Conservation (phyloP, 1,140 invertebrate species). For the Meloidogyne hapla region DNA sequence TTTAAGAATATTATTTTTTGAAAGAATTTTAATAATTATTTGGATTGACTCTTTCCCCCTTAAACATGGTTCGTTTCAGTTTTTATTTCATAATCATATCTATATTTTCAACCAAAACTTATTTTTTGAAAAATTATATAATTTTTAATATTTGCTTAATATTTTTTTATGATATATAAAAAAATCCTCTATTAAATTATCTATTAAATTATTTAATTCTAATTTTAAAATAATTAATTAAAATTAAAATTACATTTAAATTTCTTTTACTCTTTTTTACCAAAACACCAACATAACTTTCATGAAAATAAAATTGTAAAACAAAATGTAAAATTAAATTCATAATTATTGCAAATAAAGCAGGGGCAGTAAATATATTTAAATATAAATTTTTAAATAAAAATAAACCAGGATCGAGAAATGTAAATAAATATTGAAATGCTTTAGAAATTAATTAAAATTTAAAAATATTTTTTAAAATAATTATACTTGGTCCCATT, state of each 20-base stretch:
- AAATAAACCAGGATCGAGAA: slow-evolving; percentile 54
- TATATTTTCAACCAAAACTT: no score
- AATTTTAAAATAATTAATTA: no score
- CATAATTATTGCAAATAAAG: slow-evolving; percentile 28
- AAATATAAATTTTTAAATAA: slow-evolving; percentile 13
- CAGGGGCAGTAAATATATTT: slow-evolving; percentile 31
- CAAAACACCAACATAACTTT: slow-evolving; percentile 32
- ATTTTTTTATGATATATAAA: no score
- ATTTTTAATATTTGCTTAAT: no score
- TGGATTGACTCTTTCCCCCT: no score
- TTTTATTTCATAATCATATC: no score
- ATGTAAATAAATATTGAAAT: slow-evolving; percentile 59
- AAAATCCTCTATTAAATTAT: no score
- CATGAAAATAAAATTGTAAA: slow-evolving; percentile 15
- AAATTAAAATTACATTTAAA: not conserved
- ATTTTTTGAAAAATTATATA: no score
- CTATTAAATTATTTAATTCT: no score
- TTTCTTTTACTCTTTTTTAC: not conserved
- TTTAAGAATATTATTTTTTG: no score
- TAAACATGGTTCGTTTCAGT: no score
- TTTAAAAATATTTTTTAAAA: slow-evolving; percentile 18
- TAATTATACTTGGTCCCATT: slow-evolving; percentile 25
- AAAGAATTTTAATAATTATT: no score
- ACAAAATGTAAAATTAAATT: slow-evolving; percentile 29
- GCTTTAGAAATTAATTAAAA: slow-evolving; percentile 44